Evolutionary conservation across 1,140 invertebrate genomes (phyloP).

Genomic region (Cepaea nemoralis): DNA sequence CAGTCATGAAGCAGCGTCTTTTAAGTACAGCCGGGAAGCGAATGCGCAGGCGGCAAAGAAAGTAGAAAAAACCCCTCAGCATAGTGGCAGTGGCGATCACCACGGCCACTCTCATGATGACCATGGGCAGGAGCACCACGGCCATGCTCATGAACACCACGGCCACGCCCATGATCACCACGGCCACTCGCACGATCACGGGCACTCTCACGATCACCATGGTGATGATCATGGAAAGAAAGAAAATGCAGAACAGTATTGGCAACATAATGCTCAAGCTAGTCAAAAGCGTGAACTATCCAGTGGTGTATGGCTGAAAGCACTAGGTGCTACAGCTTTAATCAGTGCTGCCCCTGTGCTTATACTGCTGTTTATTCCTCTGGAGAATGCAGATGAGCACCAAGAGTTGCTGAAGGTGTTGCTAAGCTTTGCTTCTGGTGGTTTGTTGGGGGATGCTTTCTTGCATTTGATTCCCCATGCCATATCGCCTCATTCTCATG

Average conservation of each 20-base stretch:
- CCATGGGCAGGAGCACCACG: slow-evolving; percentile 39
- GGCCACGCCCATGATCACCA: slow-evolving; percentile 48
- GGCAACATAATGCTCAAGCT: not conserved
- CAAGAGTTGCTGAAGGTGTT: slow-evolving; percentile 86
- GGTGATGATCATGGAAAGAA: slow-evolving; percentile 65
- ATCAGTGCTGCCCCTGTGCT: slow-evolving; percentile 95
- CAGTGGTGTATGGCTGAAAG: slow-evolving; percentile 63
- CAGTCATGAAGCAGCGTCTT: slow-evolving; percentile 55
- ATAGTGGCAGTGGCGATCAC: not conserved
- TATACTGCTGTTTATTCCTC: slow-evolving; percentile 92
- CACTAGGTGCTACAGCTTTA: slow-evolving; percentile 83
- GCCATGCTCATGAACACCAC: slow-evolving; percentile 44
- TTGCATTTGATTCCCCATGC: slow-evolving; percentile 97
- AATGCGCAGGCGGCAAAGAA: slow-evolving; percentile 83
- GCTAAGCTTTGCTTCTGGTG: slow-evolving; percentile 94
- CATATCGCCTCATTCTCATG: slow-evolving; percentile 76
- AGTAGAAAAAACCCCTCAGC: slow-evolving; percentile 15
- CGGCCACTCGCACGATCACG: slow-evolving; percentile 51
- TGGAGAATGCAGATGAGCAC: slow-evolving; percentile 83
- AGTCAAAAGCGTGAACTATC: not conserved
- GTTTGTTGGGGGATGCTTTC: slow-evolving; percentile 94
- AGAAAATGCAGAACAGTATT: slow-evolving; percentile 32
- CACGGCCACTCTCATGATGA: slow-evolving; percentile 55
- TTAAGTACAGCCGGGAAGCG: slow-evolving; percentile 61
- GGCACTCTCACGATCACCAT: slow-evolving; percentile 45